Evolutionary conservation across 1,140 invertebrate genomes (phyloP), one percentile per base, ranked within the genome.

Genomic region (Calephelis nemesis): DNA sequence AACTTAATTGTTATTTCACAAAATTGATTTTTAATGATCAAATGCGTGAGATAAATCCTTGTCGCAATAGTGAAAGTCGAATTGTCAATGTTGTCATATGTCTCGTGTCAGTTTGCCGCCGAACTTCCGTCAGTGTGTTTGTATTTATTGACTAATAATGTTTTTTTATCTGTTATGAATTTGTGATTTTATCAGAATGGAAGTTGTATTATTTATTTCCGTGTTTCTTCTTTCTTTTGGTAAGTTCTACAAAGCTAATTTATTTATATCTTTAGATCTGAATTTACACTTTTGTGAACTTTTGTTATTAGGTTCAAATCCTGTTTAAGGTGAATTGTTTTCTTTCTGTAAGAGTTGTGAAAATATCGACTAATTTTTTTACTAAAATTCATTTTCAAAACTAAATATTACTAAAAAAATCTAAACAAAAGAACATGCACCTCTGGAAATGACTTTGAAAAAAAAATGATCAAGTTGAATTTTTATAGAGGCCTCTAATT

Each of bases 41-140:
- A 5, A 67, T 52, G 11, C 48, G 62, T 63, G 63, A 78, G 72
- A 78, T 83, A 79, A 73, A 71, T 68, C 76, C 74, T 81, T 83
- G 74, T 79, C 74, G 69, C 66, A 78, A 74, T 70, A 79, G 84
- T 82, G 84, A 86, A 86, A 86, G 84, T 84, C 67, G 12, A 66
- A 48, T 73, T 63, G 64, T 65, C 64, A 65, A 47, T 63, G 62
- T 63, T 63, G 63, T 78, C 81, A 77, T 81, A 73, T 75, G 78
- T 77, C 74, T 69, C 70, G 60, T 65, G 62, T 82, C 77, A 88
- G 84, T 88, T 87, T 87, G 81, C 81, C 86, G 86, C 81, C 72
- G 84, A 88, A 81, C 68, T 74, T 68, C 72, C 67, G 62, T 63
- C 62, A 79, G 78, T 78, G 68, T 78, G 78, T 77, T 77, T 65